phyloP scores from a whole-genome alignment of 2,113 vertebrate genomes.

The Garra rufa region DNA sequence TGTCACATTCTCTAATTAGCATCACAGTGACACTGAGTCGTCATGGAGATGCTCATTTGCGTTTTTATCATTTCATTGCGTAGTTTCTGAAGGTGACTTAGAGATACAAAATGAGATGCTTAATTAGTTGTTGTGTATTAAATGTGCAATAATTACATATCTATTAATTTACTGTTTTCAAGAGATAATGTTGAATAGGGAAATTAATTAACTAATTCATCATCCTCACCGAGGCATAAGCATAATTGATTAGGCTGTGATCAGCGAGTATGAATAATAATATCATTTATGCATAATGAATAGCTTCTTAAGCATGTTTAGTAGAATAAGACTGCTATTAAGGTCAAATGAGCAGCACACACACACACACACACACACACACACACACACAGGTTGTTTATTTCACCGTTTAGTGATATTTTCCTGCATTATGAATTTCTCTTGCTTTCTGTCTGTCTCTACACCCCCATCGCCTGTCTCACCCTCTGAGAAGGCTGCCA shows the following conservation, averaged over 20 bases:
- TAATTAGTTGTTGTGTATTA: conserved; percentile 10
- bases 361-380: conserved; percentile 25
- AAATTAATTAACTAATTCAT: conserved; percentile 25
- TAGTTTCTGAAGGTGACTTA: conserved; percentile 20
- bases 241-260: conserved; percentile 44
- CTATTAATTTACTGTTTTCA: conserved; percentile 23
- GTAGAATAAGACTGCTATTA: conserved; percentile 61
- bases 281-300: conserved; percentile 56
- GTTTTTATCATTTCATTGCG: not conserved
- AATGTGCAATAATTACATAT: conserved; percentile 20
- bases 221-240: conserved; percentile 7
- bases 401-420: conserved; percentile 22
- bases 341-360: conserved; percentile 59
- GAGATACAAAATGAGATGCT: not conserved
- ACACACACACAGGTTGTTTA: conserved; percentile 34
- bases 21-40: conserved; percentile 19
- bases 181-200: conserved; percentile 3
- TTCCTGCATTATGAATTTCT: not conserved
- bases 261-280: conserved; percentile 31
- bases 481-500: conserved; percentile 49
- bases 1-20: conserved; percentile 31
- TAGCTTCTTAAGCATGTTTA: conserved; percentile 61
- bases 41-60: conserved; percentile 21
- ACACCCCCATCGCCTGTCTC: not conserved
- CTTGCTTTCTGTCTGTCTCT: not conserved